These are phyloP conservation scores for Mythimna albipuncta DNA, from an alignment of 2,888 invertebrate genomes.

Conservation along the genomic window DNA sequence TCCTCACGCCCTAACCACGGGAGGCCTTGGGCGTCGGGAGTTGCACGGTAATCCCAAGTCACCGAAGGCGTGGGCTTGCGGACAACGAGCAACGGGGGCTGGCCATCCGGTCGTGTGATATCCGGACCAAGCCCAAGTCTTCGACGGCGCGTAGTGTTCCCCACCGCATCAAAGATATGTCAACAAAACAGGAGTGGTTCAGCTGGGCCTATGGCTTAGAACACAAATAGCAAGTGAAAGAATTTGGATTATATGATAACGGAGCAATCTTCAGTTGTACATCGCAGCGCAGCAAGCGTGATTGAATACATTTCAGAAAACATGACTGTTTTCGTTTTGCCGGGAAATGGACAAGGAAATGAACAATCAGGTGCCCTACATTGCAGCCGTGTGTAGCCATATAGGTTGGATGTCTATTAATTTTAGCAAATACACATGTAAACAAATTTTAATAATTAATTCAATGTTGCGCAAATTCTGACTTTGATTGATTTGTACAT, in stretches of 20 bases:
- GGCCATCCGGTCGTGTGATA: too few relatives aligned
- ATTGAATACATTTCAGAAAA: background rate
- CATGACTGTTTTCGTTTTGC: background rate
- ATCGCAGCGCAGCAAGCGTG: background rate
- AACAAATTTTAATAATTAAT: background rate
- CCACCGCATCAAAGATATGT: background rate
- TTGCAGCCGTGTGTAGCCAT: background rate
- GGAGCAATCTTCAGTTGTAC: background rate
- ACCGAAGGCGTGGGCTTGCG: too few relatives aligned
- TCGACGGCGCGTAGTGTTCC: too few relatives aligned
- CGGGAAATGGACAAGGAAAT: slow-evolving; percentile 6
- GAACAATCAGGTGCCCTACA: background rate
- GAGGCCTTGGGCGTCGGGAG: too few relatives aligned
- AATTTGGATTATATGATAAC: background rate
- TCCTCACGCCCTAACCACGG: too few relatives aligned
- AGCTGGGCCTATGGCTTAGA: too few relatives aligned
- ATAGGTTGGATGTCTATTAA: background rate
- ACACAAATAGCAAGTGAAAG: too few relatives aligned
- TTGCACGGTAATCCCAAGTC: too few relatives aligned
- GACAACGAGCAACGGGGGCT: too few relatives aligned
- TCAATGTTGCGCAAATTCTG: background rate
- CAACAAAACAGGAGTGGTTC: background rate
- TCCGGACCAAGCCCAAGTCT: too few relatives aligned
- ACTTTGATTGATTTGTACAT: too few relatives aligned
- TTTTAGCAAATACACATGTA: background rate